Conservation (phyloP, 2,113 vertebrate species). For the Sterrhoptilus dennistouni region DNA sequence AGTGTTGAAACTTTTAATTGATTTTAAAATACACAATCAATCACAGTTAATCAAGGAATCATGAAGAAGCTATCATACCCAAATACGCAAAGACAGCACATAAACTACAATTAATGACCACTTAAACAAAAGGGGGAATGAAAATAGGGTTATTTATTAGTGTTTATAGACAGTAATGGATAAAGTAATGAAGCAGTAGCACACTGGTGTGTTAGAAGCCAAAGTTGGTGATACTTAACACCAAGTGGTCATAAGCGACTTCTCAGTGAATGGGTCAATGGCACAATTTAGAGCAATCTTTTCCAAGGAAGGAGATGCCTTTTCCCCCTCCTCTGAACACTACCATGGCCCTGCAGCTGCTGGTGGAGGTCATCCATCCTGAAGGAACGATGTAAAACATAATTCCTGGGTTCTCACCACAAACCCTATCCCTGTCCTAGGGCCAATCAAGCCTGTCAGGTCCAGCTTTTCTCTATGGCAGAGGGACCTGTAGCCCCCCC, state of each 20-base stretch:
- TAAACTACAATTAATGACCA: constrained; percentile 67
- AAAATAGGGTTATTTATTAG: constrained; percentile 61
- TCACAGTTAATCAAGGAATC: constrained; percentile 64
- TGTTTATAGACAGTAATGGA: constrained; percentile 25
- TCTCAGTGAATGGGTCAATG: neutral
- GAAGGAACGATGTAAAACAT: neutral
- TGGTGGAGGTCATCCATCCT: neutral
- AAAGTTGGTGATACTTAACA: neutral
- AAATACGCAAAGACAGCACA: constrained; percentile 51
- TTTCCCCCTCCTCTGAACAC: neutral
- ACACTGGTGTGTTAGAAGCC: neutral
- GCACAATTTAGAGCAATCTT: neutral
- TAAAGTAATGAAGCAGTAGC: constrained; percentile 21
- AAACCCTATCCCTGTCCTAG: neutral
- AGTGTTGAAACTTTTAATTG: constrained; percentile 65
- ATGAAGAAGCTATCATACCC: constrained; percentile 47
- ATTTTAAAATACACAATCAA: constrained; percentile 53
- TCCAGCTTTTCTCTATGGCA: neutral
- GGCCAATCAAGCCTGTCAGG: neutral
- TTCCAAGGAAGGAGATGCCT: neutral
- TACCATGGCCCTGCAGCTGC: fast-evolving
- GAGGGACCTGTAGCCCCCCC: neutral
- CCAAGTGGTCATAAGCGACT: neutral
- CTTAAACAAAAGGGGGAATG: constrained; percentile 40
- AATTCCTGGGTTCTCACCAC: neutral